These are phyloP conservation scores for Horisme vitalbata DNA, from an alignment of 2,888 invertebrate genomes.

Conservation along the genomic window DNA sequence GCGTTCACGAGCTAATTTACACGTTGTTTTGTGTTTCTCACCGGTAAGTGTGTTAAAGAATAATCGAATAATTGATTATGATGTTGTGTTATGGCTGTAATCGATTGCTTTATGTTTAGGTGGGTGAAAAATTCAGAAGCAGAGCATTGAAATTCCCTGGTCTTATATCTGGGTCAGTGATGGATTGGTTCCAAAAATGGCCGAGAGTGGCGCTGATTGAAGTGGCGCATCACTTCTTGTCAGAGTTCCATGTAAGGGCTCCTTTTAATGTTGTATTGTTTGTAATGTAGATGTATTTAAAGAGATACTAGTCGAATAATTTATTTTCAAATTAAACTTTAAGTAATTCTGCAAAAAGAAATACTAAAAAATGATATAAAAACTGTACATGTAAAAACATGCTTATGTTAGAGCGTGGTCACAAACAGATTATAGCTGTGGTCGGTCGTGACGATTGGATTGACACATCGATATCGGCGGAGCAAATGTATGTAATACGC, in stretches of 20 bases:
- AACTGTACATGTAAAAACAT: too few relatives aligned
- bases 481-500: too few relatives aligned
- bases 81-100: neutral
- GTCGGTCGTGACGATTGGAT: too few relatives aligned
- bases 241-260: constrained; percentile 82
- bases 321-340: too few relatives aligned
- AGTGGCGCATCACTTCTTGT: constrained; percentile 90
- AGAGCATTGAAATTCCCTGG: constrained; percentile 95
- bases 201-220: constrained; percentile 92
- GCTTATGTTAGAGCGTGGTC: too few relatives aligned
- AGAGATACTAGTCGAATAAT: too few relatives aligned
- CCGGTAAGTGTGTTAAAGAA: constrained; percentile 83
- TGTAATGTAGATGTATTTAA: too few relatives aligned
- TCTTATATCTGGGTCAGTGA: constrained; percentile 94
- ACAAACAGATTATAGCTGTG: too few relatives aligned
- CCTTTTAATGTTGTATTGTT: too few relatives aligned
- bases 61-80: neutral
- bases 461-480: too few relatives aligned
- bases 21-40: constrained; percentile 93
- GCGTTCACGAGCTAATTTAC: constrained; percentile 90
- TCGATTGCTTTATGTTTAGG: constrained; percentile 70
- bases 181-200: constrained; percentile 97
- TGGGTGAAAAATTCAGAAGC: constrained; percentile 94
- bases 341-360: too few relatives aligned
- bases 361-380: too few relatives aligned